Percentiles rank a stretch among this genome's conserved stretches.
These are phyloP conservation scores for Cyanoderma ruficeps DNA, from an alignment of 2,113 vertebrate species.

Conservation along the genomic window DNA sequence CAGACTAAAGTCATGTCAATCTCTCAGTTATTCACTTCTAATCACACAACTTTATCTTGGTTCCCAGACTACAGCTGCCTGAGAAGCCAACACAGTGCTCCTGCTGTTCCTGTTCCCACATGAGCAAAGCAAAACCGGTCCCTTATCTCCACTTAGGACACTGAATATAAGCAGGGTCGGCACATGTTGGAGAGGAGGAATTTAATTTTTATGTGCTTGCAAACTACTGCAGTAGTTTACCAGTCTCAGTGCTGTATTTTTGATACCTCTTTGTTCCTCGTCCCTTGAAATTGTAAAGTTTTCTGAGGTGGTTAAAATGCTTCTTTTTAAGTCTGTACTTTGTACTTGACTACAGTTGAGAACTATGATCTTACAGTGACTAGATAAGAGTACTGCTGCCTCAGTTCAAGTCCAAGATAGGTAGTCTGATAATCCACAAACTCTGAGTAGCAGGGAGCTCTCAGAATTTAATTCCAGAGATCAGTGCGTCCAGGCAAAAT, in stretches of 20 bases:
- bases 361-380: not conserved
- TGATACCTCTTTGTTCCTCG: not conserved
- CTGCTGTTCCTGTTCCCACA: not conserved
- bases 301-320: not conserved
- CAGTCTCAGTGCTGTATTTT: not conserved
- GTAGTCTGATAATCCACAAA: not conserved
- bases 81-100: not conserved
- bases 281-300: not conserved
- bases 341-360: not conserved
- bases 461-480: not conserved
- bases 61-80: not conserved
- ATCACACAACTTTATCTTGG: not conserved
- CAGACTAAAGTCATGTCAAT: not conserved
- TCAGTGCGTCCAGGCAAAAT: not conserved
- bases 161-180: not conserved
- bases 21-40: slow-evolving; percentile 8
- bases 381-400: not conserved
- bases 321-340: not conserved
- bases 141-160: not conserved
- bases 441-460: not conserved
- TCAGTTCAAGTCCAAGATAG: not conserved
- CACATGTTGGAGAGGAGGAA: not conserved
- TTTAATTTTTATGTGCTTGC: not conserved
- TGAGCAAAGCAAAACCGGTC: not conserved
- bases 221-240: not conserved